Evolutionary conservation across 1,140 invertebrate genomes (phyloP).

Genomic region (Nebria ingens): DNA sequence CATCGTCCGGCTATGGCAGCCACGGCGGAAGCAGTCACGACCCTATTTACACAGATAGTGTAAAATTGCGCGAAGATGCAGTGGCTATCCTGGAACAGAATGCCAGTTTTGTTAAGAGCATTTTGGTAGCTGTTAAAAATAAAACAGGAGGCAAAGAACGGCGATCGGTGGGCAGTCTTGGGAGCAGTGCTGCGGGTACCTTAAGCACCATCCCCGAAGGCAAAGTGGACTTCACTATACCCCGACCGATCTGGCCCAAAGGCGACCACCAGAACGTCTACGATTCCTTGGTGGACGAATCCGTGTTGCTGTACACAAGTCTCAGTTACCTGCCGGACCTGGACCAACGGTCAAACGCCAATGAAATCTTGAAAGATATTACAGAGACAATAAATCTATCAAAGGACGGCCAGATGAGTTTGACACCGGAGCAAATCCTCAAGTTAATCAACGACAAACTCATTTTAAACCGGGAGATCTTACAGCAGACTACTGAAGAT

Average conservation of each 20-base stretch:
- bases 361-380: constrained; percentile 36
- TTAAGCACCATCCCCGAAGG: constrained; percentile 33
- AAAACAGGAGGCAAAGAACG: constrained; percentile 19
- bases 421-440: constrained; percentile 35
- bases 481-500: constrained; percentile 33
- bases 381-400: constrained; percentile 36
- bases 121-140: constrained; percentile 17
- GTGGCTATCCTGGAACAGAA: constrained; percentile 28
- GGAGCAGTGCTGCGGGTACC: constrained; percentile 22
- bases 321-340: constrained; percentile 18
- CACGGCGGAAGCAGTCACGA: constrained; percentile 22
- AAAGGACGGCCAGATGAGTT: constrained; percentile 32
- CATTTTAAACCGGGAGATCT: constrained; percentile 26
- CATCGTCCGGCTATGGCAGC: constrained; percentile 30
- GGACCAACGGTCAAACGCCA: constrained; percentile 26
- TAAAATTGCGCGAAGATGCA: constrained; percentile 23
- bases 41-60: constrained; percentile 18
- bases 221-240: constrained; percentile 27
- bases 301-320: constrained; percentile 29
- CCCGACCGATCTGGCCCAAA: constrained; percentile 31
- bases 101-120: constrained; percentile 28
- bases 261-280: constrained; percentile 15
- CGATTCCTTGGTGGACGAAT: constrained; percentile 30
- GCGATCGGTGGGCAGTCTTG: constrained; percentile 21
- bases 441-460: constrained; percentile 35